phyloP scores from a whole-genome alignment of 2,888 invertebrate species.

The Platycnemis pennipes region DNA sequence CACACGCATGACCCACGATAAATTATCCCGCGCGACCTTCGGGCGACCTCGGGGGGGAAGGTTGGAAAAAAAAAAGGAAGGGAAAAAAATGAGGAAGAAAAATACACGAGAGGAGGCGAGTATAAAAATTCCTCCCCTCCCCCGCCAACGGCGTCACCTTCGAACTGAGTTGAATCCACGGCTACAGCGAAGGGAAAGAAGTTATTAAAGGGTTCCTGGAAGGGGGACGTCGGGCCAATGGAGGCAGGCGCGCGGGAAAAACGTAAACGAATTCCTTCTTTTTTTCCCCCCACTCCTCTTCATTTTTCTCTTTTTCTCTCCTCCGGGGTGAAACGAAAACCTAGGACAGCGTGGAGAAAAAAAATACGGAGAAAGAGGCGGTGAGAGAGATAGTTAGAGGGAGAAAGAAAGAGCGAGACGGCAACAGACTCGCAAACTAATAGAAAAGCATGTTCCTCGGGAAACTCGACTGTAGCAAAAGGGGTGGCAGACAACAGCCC shows the following conservation, averaged over 20 bases:
- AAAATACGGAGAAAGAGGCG: neutral
- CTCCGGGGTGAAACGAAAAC: neutral
- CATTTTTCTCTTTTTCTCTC: neutral
- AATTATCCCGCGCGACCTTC: neutral
- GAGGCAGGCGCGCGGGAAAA: neutral
- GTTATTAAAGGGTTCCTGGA: neutral
- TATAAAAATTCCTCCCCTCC: neutral
- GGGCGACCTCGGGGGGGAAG: too few species aligned
- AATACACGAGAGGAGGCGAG: neutral
- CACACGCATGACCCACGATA: neutral
- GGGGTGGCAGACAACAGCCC: slow-evolving; percentile 17
- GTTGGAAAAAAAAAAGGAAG: too few species aligned
- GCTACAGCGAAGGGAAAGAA: neutral
- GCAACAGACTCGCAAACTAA: slow-evolving; percentile 29
- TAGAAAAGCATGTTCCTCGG: slow-evolving; percentile 50
- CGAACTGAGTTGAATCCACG: neutral
- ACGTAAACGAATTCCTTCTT: neutral
- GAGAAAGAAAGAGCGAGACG: neutral
- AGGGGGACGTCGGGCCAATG: neutral
- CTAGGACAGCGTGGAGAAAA: neutral
- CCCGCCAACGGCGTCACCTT: neutral
- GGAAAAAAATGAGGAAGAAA: neutral
- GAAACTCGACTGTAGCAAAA: neutral
- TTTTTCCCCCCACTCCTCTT: neutral
- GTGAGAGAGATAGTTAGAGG: neutral